These are phyloP conservation scores for Rhingia campestris DNA, from an alignment of 2,888 invertebrate genomes.

Conservation along the genomic window DNA sequence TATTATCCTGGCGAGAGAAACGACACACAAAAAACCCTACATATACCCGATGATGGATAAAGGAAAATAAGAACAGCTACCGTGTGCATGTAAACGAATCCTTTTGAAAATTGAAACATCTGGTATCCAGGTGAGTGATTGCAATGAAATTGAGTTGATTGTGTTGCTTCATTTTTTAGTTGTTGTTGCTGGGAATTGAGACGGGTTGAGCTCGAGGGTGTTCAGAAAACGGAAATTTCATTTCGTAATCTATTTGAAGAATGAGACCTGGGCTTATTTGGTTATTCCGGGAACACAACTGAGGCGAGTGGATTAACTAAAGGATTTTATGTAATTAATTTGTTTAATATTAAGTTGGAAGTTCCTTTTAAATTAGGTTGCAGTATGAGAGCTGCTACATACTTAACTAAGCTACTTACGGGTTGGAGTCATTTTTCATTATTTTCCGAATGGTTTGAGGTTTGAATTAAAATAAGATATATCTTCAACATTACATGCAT, in stretches of 20 bases:
- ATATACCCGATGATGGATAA: slow-evolving; percentile 47
- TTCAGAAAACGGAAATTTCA: slow-evolving; percentile 51
- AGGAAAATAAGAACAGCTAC: slow-evolving; percentile 38
- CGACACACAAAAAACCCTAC: slow-evolving; percentile 12
- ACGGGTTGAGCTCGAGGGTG: background rate
- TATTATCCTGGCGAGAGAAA: slow-evolving; percentile 37
- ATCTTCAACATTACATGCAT: too few relatives aligned
- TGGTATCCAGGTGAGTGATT: slow-evolving; percentile 74
- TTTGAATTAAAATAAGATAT: too few relatives aligned
- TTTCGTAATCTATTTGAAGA: slow-evolving; percentile 71
- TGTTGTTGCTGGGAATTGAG: background rate
- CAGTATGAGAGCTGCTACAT: background rate
- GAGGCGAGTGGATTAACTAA: slow-evolving; percentile 32
- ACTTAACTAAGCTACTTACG: too few relatives aligned
- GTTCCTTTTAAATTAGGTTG: slow-evolving; percentile 13
- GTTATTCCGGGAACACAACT: slow-evolving; percentile 33
- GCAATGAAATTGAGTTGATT: slow-evolving; percentile 73
- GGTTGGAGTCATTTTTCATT: too few relatives aligned
- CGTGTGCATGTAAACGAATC: slow-evolving; percentile 68
- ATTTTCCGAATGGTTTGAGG: too few relatives aligned
- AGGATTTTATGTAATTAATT: slow-evolving; percentile 62
- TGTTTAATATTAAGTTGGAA: slow-evolving; percentile 61
- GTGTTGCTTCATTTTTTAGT: slow-evolving; percentile 24
- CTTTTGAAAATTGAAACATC: slow-evolving; percentile 74
- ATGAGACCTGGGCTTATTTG: slow-evolving; percentile 45